phyloP scores from a whole-genome alignment of 2,888 invertebrate genomes.

The Morpho deidamia region DNA sequence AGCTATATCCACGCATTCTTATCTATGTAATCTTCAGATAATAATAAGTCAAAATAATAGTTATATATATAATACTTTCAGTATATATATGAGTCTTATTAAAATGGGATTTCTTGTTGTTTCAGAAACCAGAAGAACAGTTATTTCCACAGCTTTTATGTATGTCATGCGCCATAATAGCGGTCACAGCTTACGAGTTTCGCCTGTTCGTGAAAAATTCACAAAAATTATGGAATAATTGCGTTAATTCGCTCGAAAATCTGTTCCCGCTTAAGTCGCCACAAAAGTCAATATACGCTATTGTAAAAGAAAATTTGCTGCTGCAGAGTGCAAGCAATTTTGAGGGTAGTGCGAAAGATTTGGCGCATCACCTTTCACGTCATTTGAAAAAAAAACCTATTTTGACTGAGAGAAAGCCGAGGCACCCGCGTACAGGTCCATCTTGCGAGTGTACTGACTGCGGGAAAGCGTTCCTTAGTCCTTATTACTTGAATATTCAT shows the following conservation, averaged over 20 bases:
- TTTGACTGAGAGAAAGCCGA: slow-evolving; percentile 16
- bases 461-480: slow-evolving; percentile 49
- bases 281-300: slow-evolving; percentile 46
- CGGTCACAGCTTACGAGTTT: slow-evolving; percentile 55
- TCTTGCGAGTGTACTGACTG: slow-evolving; percentile 53
- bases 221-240: slow-evolving; percentile 45
- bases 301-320: slow-evolving; percentile 42
- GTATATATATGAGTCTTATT: background rate
- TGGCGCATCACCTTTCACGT: slow-evolving; percentile 41
- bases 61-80: no score
- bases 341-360: slow-evolving; percentile 37
- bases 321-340: slow-evolving; percentile 47
- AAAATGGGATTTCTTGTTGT: slow-evolving; percentile 20
- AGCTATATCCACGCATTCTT: no score
- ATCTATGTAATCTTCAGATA: no score
- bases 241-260: slow-evolving; percentile 35
- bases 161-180: slow-evolving; percentile 45
- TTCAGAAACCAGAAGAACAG: slow-evolving; percentile 55
- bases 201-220: slow-evolving; percentile 47
- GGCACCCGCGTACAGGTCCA: slow-evolving; percentile 39
- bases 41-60: no score
- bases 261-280: slow-evolving; percentile 26
- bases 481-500: slow-evolving; percentile 52
- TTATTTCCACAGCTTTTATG: slow-evolving; percentile 50
- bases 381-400: slow-evolving; percentile 31